Evolutionary conservation across 2,113 vertebrate genomes (phyloP).

Genomic region (Picathartes gymnocephalus): DNA sequence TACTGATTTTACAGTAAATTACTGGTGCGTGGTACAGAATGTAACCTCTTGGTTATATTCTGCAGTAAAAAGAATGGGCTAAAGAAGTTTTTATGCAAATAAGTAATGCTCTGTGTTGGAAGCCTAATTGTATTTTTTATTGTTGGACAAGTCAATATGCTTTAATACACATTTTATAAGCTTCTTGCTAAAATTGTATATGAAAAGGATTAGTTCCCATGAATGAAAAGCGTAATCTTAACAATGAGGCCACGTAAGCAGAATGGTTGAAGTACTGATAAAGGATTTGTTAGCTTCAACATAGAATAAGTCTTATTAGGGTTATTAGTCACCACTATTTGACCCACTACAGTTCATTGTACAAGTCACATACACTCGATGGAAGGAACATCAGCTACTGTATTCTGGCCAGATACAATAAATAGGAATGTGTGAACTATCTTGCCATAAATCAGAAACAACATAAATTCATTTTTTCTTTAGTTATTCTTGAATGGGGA

Average conservation of each 20-base stretch:
- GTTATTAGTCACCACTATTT: constrained; percentile 71
- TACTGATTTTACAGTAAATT: constrained; percentile 78
- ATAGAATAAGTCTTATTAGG: constrained; percentile 74
- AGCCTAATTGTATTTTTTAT: constrained; percentile 84
- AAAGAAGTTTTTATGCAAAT: constrained; percentile 82
- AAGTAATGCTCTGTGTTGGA: constrained; percentile 76
- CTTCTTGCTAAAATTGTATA: constrained; percentile 80
- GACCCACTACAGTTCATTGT: constrained; percentile 59
- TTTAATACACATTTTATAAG: constrained; percentile 82
- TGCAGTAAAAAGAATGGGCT: constrained; percentile 72
- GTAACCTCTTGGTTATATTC: constrained; percentile 79
- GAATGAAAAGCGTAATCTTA: constrained; percentile 81
- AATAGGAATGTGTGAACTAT: constrained; percentile 2
- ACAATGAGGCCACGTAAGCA: constrained; percentile 76
- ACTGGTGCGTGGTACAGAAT: constrained; percentile 72
- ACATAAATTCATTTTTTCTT: neutral
- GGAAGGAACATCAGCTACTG: neutral
- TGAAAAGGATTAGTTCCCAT: constrained; percentile 76
- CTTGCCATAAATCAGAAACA: constrained; percentile 12
- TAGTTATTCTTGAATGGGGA: neutral
- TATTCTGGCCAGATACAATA: constrained; percentile 14
- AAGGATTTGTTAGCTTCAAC: constrained; percentile 75
- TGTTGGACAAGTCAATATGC: constrained; percentile 82
- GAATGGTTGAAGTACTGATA: constrained; percentile 77
- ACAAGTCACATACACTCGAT: neutral